Evolutionary conservation across 1,140 invertebrate genomes (phyloP), one percentile per base, ranked within the genome.

Genomic region (Drosophila repleta): DNA sequence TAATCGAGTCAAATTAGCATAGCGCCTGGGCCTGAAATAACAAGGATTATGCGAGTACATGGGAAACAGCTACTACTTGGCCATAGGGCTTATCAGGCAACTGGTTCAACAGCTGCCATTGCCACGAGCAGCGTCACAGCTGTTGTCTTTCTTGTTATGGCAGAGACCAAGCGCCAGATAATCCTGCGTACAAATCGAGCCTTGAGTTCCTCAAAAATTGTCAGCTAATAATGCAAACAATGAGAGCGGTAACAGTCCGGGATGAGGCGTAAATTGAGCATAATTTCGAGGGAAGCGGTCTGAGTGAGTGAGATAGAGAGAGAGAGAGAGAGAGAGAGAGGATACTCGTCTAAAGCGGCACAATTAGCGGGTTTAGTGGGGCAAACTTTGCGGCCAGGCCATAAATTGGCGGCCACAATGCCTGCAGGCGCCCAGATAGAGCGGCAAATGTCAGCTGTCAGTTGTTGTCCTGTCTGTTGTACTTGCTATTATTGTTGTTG

Each of bases 211-310:
- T 64, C 74, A 69, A 76, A 85, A 85, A 87, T 81, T 77, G 81
- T 78, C 78, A 78, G 82, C 82, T 87, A 85, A 85, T 85, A 85
- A 87, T 81, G 78, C 82, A 87, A 85, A 85, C 81, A 87, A 87
- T 87, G 49, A 74, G 62, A 76, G 60, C 53, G 56, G 46, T 57
- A 48, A 48, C 21, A 53, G 58, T 79, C 48, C 73, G 55, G 67
- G 63, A 72, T 78, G 65, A 48, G 55, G 74, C 52, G 63, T 63
- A 75, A 70, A 87, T 87, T 87, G 69, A 52, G 62, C 67, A 85
- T 75, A 87, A 85, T 85, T 78, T 65, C 71, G 62, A 46, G 13
- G 18, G 26, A 11, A 29, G 8, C 15, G 20, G 0, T n/a, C 2
- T 5, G 39, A 41, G 39, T 17, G 39, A 7, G 32, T 24, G n/a